A percentile compares a stretch with the other conserved stretches of the same genome.
phyloP scores from a whole-genome alignment of 1,140 invertebrate genomes.

The Adoxophyes honmai region DNA sequence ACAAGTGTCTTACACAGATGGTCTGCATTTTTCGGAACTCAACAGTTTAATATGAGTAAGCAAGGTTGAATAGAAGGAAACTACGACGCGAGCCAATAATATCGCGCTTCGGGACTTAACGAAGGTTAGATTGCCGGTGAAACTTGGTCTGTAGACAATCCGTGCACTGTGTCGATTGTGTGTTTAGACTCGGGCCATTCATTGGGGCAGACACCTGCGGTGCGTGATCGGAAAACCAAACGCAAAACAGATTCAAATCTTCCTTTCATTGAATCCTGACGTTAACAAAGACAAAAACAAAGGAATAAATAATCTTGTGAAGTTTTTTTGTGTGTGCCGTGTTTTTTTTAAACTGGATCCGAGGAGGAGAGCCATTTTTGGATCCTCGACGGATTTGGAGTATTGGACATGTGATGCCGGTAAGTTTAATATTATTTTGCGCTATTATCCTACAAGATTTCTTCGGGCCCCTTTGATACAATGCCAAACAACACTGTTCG shows the following conservation, averaged over 20 bases:
- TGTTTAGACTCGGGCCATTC: not conserved
- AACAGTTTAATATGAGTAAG: too few relatives aligned
- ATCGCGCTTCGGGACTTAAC: too few relatives aligned
- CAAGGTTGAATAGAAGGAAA: too few relatives aligned
- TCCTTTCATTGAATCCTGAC: slow-evolving; percentile 31
- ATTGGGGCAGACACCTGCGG: slow-evolving; percentile 29
- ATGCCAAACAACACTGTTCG: too few relatives aligned
- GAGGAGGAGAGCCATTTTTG: slow-evolving; percentile 37
- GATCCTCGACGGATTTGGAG: slow-evolving; percentile 20
- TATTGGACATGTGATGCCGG: slow-evolving; percentile 24
- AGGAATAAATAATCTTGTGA: not conserved
- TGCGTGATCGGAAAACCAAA: slow-evolving; percentile 48
- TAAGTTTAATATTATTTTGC: too few relatives aligned
- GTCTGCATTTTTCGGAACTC: too few relatives aligned
- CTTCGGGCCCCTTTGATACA: too few relatives aligned
- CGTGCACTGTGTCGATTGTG: slow-evolving; percentile 23
- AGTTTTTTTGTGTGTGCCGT: not conserved
- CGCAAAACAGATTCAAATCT: slow-evolving; percentile 39
- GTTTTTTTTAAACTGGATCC: slow-evolving; percentile 39
- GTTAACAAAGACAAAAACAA: slow-evolving; percentile 13
- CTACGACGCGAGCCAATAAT: too few relatives aligned
- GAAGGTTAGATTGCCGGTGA: too few relatives aligned
- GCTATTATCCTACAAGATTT: too few relatives aligned
- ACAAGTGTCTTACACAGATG: too few relatives aligned
- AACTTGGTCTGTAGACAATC: not conserved